Base-by-base conservation (phyloP, 2,888 invertebrate genomes). In the Augochlorella aurata region DNA sequence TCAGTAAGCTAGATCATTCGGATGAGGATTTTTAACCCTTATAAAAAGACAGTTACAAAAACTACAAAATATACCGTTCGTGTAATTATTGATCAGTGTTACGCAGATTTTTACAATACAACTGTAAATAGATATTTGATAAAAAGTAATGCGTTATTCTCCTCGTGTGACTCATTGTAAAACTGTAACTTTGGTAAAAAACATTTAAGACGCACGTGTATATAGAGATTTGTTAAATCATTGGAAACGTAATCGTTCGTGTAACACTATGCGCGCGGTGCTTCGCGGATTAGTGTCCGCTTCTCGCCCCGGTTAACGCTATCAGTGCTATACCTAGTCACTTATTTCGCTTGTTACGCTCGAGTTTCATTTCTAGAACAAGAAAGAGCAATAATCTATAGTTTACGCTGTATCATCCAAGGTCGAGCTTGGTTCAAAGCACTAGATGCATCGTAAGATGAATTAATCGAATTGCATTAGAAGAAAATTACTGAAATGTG, bases 1-100 rank as follows among this genome's bases (percentile, higher is more conserved):
- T 91, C 66, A 92, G 91, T 77, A 93, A 93, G 83, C 82, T 91
- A 50, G 93, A 93, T 84, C 92, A 93, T 81, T 92, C 91, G 58
- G 94, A 94, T 65, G 93, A 93, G 79, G 93, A 93, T 84, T 93
- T 93, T 88, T 93, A 89, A 90, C 61, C 24, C 63, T 81, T 78
- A 69, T 72, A 74, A 67, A 63, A 76, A 77, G 70, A 74, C 21
- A 77, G 45, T 74, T 63, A 77, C 81, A 77, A 77, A 77, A 71
- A 63, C 38, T 61, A 68, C 21, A 69, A 74, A 81, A 76, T 80
- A 70, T 73, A 80, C 76, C 72, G 76, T 70, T 29, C 68, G 38
- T 76, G 73, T 82, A 68, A 80, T 80, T 74, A 77, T 75, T 73
- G 66, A 63, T 79, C 71, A 72, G 52, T 82, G 68, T 79, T 29